Conservation (phyloP, 2,888 invertebrate genomes). For the Eupsilia transversa region DNA sequence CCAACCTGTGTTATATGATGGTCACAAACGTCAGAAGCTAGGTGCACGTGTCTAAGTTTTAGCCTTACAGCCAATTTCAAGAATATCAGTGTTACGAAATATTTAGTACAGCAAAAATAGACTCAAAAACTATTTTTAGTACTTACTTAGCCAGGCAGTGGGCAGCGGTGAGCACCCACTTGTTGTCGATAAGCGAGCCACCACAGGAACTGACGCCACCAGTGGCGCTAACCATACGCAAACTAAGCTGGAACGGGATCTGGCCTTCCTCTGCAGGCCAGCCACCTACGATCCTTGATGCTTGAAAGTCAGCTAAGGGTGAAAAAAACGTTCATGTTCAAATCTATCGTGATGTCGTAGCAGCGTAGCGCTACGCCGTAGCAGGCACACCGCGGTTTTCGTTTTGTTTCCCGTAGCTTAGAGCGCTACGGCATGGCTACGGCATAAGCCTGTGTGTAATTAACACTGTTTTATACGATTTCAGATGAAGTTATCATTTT, state of each 20-base stretch:
- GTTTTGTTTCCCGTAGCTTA: neutral
- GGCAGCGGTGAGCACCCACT: slow-evolving; percentile 80
- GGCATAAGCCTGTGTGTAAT: slow-evolving; percentile 1
- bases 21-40: too few relatives aligned
- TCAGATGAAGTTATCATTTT: neutral
- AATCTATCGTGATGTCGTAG: neutral
- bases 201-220: slow-evolving; percentile 75
- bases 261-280: slow-evolving; percentile 75
- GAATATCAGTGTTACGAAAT: neutral
- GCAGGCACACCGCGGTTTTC: neutral
- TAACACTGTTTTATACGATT: neutral
- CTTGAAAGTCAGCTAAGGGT: slow-evolving; percentile 36
- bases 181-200: slow-evolving; percentile 73
- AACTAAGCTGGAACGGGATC: slow-evolving; percentile 78
- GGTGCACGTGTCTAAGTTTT: neutral
- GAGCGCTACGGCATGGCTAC: neutral
- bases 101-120: neutral
- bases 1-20: too few relatives aligned
- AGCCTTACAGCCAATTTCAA: neutral
- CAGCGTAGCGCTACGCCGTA: slow-evolving; percentile 28
- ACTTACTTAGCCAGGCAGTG: slow-evolving; percentile 79
- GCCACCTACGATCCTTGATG: slow-evolving; percentile 64
- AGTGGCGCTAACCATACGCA: slow-evolving; percentile 69
- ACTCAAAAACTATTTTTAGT: neutral
- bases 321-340: neutral